Base-by-base conservation (phyloP, 2,888 invertebrate species). In the Standfussiana lucernea region DNA sequence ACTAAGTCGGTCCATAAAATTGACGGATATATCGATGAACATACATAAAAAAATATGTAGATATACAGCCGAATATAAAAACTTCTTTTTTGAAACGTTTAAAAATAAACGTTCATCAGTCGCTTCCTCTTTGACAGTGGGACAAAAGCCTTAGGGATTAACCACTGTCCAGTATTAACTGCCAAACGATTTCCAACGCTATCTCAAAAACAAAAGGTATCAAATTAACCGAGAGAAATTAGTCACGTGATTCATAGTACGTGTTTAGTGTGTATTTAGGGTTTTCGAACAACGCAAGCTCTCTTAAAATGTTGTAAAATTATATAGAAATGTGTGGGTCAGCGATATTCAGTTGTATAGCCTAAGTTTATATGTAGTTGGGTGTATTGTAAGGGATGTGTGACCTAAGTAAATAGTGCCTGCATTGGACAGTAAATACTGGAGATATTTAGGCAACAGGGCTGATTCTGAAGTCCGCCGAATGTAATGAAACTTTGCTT, bases 371-470 rank as follows among this genome's bases (percentile, higher is more conserved):
- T 37, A 18, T 45, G 6, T 37, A 62, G 40, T 59, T 42, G 21
- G 24, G n/a, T 62, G 2, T 28, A 42, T 66, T 21, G 28, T 66
- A 42, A 37, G 37, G 71, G 79, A 67, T 40, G 21, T 32, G 11
- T 24, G 32, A 11, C 67, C 72, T 81, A 66, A 76, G 45, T 81
- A 81, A 81, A 81, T 81, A 69, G 32, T 21, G n/a, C 13, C 24
- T 59, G 50, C 15, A 56, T 8, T 64, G 45, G 45, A 45, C 42
- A 64, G 50, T 62, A 45, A 53, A 40, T 77, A 69, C 45, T 37
- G 21, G 18, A 24, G 13, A 28, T 50, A 77, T 77, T 64, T 45
- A 7, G 28, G 67, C 1, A 5, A 42, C 18, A 28, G 11, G 13
- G 13, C 13, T 11, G 2, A 28, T 42, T 35, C 28, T 45, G 40